Evolutionary conservation across 2,113 vertebrate species (phyloP), one percentile per base, ranked within the genome.

Genomic region (Triplophysa dalaica): DNA sequence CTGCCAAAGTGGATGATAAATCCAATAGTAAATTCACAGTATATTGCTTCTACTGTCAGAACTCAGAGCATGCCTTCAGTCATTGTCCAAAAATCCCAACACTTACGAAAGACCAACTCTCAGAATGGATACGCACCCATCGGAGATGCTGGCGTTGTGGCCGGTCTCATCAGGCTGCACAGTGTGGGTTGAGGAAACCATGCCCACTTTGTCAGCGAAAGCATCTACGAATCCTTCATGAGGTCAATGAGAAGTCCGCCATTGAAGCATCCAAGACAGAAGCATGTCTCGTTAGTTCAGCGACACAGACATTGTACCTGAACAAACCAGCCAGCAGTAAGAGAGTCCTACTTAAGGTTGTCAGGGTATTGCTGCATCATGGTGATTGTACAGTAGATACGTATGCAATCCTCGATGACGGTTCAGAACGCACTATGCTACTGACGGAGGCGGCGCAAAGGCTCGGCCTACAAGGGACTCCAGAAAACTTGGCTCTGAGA

Each of bases 171-270:
- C 21, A 72, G 16, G 50, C 68, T 19, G 78, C 5, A 22, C 16
- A 68, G 2, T 79, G 66, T 17, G 38, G n/a, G 14, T 16, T 79
- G 5, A 79, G 62, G 54, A 68, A 69, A 24, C 56, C 65, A n/a
- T 79, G 77, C 43, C 38, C n/a, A 7, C 21, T 61, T 10, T 79
- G 67, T 43, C 29, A 70, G 26, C 45, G 68, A 3, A 62, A 64
- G n/a, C 78, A 80, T 29, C 78, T 80, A 14, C 10, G 17, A 61
- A 61, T 45, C 22, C 58, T 73, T 2, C 67, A 80, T 62, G 68
- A 80, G 19, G 38, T 70, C 12, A 79, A 69, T 41, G 45, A 76
- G 29, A 58, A 56, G 29, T 9, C 33, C 2, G 52, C 33, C 4
- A 19, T 3, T 12, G 58, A 58, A 21, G 19, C 33, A 65, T n/a